Base-by-base conservation (phyloP, 2,113 vertebrate genomes). In the Shinisaurus crocodilurus region DNA sequence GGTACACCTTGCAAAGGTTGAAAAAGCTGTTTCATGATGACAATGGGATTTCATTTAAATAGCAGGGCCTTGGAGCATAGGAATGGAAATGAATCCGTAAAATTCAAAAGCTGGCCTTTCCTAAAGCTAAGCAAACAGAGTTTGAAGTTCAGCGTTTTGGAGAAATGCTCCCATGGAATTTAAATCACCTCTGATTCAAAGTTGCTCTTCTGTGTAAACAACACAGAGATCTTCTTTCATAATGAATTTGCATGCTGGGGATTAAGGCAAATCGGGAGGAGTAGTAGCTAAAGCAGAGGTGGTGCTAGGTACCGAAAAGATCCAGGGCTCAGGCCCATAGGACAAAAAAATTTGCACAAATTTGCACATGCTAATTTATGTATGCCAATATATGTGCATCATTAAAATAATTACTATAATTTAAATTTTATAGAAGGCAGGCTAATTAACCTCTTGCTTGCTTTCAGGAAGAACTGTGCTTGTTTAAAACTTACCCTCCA, bases 51-150 rank as follows among this genome's bases (percentile, higher is more conserved):
- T 54, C 50, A 54, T 54, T 91, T 57, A 69, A 90, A 40, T 5
- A 91, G 45, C 23, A 75, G 0, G 67, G 6, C n/a, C 69, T 87
- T 75, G n/a, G 16, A 16, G 63, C 50, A 89, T 85, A 70, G 45
- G 85, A 75, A 92, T 83, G 70, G 20, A 80, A 34, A 83, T 23
- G 34, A 82, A 82, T 86, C 12, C n/a, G n/a, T 25, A 13, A 76
- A 43, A 80, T 60, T 90, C 57, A 92, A 89, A 90, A 91, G 15
- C 34, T 72, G 92, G 60, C 60, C 88, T 50, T n/a, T 89, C 82
- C 4, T 83, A 89, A 48, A 27, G 50, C 60, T 84, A 69, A 86
- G 43, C 13, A 84, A 89, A 82, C 1, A 6, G 10, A n/a, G 40
- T 37, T n/a, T 43, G 69, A 90, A 92, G 86, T 9, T n/a, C 74